phyloP scores from a whole-genome alignment of 1,140 invertebrate genomes.

The Centruroides sculpturatus region DNA sequence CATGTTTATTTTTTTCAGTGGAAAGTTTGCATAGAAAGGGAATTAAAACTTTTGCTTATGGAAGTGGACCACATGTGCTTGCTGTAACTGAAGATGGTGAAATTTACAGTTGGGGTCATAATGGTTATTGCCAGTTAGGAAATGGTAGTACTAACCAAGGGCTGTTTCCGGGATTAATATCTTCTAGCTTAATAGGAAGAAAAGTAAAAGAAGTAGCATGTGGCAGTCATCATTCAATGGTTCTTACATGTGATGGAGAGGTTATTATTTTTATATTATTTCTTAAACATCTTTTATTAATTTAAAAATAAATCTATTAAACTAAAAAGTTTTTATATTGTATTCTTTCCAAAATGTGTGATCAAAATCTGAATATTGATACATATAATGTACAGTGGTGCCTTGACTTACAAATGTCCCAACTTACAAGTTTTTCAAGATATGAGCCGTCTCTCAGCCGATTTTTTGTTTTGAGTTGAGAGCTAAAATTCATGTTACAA shows the following conservation, averaged over 20 bases:
- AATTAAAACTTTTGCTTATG: constrained; percentile 45
- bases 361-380: no score
- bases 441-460: no score
- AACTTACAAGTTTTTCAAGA: no score
- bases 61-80: constrained; percentile 48
- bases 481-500: no score
- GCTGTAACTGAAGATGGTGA: constrained; percentile 43
- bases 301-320: neutral
- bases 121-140: constrained; percentile 43
- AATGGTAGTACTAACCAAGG: constrained; percentile 44
- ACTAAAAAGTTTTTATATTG: constrained; percentile 4
- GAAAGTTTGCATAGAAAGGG: constrained; percentile 41
- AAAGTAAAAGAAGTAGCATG: constrained; percentile 38
- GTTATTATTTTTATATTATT: constrained; percentile 23
- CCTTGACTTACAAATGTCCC: no score
- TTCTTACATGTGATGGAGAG: constrained; percentile 43
- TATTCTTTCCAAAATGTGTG: neutral
- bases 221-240: constrained; percentile 47
- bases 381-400: no score
- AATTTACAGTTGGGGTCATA: constrained; percentile 51
- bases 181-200: constrained; percentile 29
- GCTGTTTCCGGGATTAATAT: constrained; percentile 34
- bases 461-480: no score
- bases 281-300: neutral
- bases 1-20: constrained; percentile 23